A percentile compares a stretch with the other conserved stretches of the same genome.
Conservation (phyloP, 1,140 invertebrate genomes). For the Stegodyphus mimosarum region DNA sequence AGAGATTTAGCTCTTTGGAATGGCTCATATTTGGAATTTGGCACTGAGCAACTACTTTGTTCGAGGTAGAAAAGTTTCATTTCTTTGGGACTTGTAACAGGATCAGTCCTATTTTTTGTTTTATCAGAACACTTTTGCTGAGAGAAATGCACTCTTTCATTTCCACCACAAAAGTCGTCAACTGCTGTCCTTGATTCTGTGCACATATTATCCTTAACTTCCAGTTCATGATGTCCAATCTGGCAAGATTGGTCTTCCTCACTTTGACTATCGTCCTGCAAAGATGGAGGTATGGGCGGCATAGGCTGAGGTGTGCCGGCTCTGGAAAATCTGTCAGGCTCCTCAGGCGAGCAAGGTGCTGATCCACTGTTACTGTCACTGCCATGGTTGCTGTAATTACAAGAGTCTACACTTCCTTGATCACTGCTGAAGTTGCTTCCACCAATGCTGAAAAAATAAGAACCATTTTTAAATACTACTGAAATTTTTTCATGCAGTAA, state of each 20-base stretch:
- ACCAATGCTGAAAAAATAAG: slow-evolving; percentile 62
- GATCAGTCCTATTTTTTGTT: slow-evolving; percentile 1
- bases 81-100: not conserved
- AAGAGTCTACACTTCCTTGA: slow-evolving; percentile 54
- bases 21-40: slow-evolving; percentile 45
- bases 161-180: not conserved
- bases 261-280: slow-evolving; percentile 8
- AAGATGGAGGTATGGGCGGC: slow-evolving; percentile 46
- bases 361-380: slow-evolving; percentile 57
- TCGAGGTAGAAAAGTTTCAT: slow-evolving; percentile 53
- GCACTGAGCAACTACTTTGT: slow-evolving; percentile 40
- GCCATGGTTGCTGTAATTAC: slow-evolving; percentile 51
- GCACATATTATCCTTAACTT: not conserved
- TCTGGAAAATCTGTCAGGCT: slow-evolving; percentile 24
- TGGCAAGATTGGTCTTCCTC: not conserved
- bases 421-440: slow-evolving; percentile 57
- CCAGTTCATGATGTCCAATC: not conserved
- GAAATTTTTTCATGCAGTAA: not conserved
- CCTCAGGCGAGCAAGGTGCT: slow-evolving; percentile 54
- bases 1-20: slow-evolving; percentile 36
- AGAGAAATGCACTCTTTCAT: not conserved
- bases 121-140: not conserved
- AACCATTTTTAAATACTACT: not conserved
- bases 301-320: slow-evolving; percentile 58
- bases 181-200: not conserved